Percentiles rank a stretch among this genome's conserved stretches.
These are phyloP conservation scores for Heliconius melpomene DNA, from an alignment of 1,140 invertebrate genomes.

Conservation along the genomic window DNA sequence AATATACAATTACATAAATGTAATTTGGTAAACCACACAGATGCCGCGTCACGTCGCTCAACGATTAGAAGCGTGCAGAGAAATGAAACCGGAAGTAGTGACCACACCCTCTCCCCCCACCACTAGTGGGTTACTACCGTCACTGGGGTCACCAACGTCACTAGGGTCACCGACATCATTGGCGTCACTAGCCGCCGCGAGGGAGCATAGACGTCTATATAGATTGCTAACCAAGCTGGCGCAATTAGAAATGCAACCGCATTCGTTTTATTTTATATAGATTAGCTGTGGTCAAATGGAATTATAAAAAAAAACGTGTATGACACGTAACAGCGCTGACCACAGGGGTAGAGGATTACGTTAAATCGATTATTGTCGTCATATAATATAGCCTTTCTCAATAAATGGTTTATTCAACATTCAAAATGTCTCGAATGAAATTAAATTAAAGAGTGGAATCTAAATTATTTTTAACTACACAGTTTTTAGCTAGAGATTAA, in stretches of 20 bases:
- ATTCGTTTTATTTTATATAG: slow-evolving; percentile 83
- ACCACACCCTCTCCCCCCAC: background rate
- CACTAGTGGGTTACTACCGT: background rate
- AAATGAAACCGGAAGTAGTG: slow-evolving; percentile 83
- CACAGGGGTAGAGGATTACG: too few species aligned
- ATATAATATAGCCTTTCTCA: too few species aligned
- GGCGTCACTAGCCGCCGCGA: slow-evolving; percentile 32
- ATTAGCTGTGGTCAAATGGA: background rate
- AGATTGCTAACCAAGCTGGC: slow-evolving; percentile 98
- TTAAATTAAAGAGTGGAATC: too few species aligned
- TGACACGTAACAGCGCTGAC: too few species aligned
- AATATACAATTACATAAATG: too few species aligned
- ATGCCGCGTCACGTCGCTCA: slow-evolving; percentile 94
- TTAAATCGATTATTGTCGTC: too few species aligned
- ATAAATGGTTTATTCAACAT: too few species aligned
- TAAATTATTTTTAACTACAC: too few species aligned
- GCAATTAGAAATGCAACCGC: slow-evolving; percentile 98
- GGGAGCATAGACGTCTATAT: slow-evolving; percentile 92
- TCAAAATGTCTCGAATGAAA: too few species aligned
- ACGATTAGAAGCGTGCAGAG: slow-evolving; percentile 93
- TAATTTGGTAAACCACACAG: too few species aligned
- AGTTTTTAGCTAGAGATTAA: too few species aligned
- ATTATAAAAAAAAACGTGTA: too few species aligned
- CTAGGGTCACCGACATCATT: background rate
- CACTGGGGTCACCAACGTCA: background rate